Conservation (phyloP, 2,113 vertebrate genomes). For the Coracopsis vasa region DNA sequence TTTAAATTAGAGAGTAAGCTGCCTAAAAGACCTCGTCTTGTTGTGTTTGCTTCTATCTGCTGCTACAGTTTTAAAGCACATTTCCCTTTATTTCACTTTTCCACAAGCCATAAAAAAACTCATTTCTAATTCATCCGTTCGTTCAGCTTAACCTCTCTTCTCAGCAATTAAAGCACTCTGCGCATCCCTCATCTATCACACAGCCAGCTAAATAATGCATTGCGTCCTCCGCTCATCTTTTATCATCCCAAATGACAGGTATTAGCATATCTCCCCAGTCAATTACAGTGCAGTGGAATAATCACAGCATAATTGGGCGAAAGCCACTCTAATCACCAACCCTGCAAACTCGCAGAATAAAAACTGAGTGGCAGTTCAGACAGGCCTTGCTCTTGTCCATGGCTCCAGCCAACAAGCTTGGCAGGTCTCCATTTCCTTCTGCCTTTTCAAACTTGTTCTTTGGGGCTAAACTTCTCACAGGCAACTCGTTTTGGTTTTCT, state of each 20-base stretch:
- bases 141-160: constrained; percentile 99
- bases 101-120: constrained; percentile 83
- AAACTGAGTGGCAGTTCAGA: constrained; percentile 86
- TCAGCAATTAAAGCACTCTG: constrained; percentile 98
- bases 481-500: neutral
- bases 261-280: constrained; percentile 99
- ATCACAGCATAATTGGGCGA: constrained; percentile 99
- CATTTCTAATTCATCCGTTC: constrained; percentile 99
- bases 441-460: constrained; percentile 60
- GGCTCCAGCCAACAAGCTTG: constrained; percentile 76
- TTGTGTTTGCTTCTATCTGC: constrained; percentile 71
- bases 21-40: constrained; percentile 54
- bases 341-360: constrained; percentile 86
- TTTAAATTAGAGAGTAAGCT: constrained; percentile 64
- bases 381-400: constrained; percentile 87
- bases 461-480: constrained; percentile 51
- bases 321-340: constrained; percentile 98
- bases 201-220: constrained; percentile 99
- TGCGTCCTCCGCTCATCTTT: constrained; percentile 96
- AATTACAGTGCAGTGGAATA: constrained; percentile 98
- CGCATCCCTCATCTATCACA: constrained; percentile 98
- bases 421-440: constrained; percentile 69
- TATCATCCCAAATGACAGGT: constrained; percentile 99
- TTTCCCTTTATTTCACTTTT: constrained; percentile 86
- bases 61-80: constrained; percentile 77